Percentiles rank a stretch among this genome's conserved stretches.
Conservation (phyloP, 2,113 vertebrate genomes). For the Nibea albiflora region DNA sequence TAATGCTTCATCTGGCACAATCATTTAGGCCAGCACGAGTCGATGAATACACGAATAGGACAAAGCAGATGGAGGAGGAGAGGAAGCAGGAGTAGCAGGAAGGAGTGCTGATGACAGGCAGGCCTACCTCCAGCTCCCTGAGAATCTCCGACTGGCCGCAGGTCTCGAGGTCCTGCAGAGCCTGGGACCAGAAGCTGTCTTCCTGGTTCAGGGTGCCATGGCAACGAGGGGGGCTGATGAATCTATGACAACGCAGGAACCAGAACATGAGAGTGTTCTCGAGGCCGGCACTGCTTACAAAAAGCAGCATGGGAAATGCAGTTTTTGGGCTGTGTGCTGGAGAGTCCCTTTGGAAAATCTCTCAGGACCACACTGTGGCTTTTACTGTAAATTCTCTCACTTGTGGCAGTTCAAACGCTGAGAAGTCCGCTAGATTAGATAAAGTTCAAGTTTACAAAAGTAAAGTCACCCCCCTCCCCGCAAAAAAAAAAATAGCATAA, state of each 20-base stretch:
- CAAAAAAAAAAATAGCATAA: slow-evolving; percentile 38
- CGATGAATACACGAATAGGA: slow-evolving; percentile 46
- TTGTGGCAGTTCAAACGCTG: slow-evolving; percentile 74
- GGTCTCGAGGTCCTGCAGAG: slow-evolving; percentile 97
- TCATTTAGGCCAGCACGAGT: slow-evolving; percentile 49
- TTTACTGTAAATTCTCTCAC: slow-evolving; percentile 42
- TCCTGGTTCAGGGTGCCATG: slow-evolving; percentile 86
- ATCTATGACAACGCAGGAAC: slow-evolving; percentile 94
- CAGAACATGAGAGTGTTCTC: slow-evolving; percentile 81
- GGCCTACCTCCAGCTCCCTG: slow-evolving; percentile 95
- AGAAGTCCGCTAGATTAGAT: slow-evolving; percentile 71
- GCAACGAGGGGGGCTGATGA: slow-evolving; percentile 89
- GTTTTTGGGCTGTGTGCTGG: slow-evolving; percentile 73
- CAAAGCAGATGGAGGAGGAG: slow-evolving; percentile 51
- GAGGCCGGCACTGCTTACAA: slow-evolving; percentile 61
- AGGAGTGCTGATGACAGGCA: background rate
- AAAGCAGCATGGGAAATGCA: slow-evolving; percentile 75
- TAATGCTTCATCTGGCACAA: slow-evolving; percentile 69
- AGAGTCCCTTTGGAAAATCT: slow-evolving; percentile 58
- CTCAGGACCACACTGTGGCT: slow-evolving; percentile 51
- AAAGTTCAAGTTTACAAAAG: slow-evolving; percentile 77
- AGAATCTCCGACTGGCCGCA: slow-evolving; percentile 98
- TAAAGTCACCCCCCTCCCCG: slow-evolving; percentile 32
- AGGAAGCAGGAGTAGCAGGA: slow-evolving; percentile 8
- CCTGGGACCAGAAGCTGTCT: slow-evolving; percentile 97